Conservation (phyloP, 2,113 vertebrate species). For the Asarcornis scutulata region DNA sequence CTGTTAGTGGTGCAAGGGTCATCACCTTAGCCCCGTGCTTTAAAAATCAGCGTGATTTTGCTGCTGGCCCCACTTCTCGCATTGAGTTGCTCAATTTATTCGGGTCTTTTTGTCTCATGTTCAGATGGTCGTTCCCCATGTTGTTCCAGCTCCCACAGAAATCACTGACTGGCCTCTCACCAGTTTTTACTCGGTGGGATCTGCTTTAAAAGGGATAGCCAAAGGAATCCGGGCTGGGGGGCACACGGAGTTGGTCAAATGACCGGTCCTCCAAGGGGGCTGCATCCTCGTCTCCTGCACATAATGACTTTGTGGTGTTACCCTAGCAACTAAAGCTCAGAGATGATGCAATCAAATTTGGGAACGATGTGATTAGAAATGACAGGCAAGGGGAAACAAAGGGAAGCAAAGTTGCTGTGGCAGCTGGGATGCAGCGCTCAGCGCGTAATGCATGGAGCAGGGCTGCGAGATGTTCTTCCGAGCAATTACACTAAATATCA, state of each 20-base stretch:
- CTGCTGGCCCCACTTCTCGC: not conserved
- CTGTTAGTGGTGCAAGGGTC: not conserved
- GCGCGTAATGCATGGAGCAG: not conserved
- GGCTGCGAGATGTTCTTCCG: conserved; percentile 29
- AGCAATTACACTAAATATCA: conserved; percentile 72
- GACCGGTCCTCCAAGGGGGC: conserved; percentile 6
- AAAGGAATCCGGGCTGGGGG: not conserved
- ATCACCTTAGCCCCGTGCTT: not conserved
- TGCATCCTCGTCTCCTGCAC: not conserved
- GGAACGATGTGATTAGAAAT: conserved; percentile 43
- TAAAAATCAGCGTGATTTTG: not conserved
- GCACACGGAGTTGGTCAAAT: not conserved
- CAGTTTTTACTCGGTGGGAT: not conserved
- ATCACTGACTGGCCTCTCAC: not conserved
- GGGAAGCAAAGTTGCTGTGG: conserved; percentile 43
- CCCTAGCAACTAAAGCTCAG: conserved; percentile 44
- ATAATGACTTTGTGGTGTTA: conserved; percentile 29
- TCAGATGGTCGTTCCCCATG: not conserved
- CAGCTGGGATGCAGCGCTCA: conserved; percentile 34
- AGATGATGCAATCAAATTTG: conserved; percentile 48
- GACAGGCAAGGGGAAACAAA: conserved; percentile 58
- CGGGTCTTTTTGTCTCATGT: not conserved
- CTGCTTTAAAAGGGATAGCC: not conserved
- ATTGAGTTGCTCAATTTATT: not conserved
- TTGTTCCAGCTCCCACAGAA: rapidly evolving